phyloP scores from a whole-genome alignment of 1,140 invertebrate species.

The Apis cerana region DNA sequence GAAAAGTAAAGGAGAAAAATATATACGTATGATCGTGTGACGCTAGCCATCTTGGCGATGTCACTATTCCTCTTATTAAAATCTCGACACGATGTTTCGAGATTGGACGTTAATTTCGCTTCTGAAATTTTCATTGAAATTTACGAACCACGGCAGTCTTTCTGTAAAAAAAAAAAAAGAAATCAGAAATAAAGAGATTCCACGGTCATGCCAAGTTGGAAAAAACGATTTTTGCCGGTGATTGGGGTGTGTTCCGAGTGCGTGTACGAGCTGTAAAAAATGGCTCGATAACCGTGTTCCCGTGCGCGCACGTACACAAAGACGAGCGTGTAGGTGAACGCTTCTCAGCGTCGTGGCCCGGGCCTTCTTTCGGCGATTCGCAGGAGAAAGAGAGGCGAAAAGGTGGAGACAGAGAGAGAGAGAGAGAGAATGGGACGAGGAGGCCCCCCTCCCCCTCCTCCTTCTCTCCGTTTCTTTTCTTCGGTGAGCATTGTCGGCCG shows the following conservation, averaged over 20 bases:
- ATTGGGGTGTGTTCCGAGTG: background rate
- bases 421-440: constrained; percentile 18
- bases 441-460: background rate
- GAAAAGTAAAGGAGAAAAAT: no score
- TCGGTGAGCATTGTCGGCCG: constrained; percentile 71
- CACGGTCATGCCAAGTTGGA: constrained; percentile 3
- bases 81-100: no score
- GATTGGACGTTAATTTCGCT: no score
- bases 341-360: background rate
- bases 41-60: no score
- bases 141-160: no score
- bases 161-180: no score
- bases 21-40: no score
- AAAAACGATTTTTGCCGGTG: constrained; percentile 15
- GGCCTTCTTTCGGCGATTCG: constrained; percentile 29
- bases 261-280: constrained; percentile 32
- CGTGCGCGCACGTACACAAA: background rate
- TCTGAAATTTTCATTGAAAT: no score
- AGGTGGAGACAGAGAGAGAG: constrained; percentile 21
- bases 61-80: no score
- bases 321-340: constrained; percentile 23
- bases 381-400: background rate
- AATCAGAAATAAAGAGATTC: background rate
- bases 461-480: constrained; percentile 65
- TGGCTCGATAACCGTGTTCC: constrained; percentile 50